A percentile compares a stretch with the other conserved stretches of the same genome.
Conservation (phyloP, 2,113 vertebrate species). For the Neotoma lepida region DNA sequence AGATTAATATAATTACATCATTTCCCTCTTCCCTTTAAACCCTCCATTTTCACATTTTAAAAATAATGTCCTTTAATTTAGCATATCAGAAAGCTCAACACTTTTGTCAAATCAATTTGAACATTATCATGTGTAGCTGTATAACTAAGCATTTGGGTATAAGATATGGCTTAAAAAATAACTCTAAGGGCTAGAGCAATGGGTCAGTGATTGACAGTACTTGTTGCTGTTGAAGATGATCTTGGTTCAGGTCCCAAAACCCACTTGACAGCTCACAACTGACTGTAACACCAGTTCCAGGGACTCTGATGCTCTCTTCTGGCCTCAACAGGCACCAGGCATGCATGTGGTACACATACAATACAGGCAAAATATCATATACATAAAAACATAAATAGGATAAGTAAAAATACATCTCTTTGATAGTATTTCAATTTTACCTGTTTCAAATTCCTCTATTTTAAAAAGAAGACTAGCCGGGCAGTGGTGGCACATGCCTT, state of each 20-base stretch:
- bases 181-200: background rate
- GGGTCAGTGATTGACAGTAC: background rate
- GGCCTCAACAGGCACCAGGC: background rate
- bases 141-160: background rate
- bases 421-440: slow-evolving; percentile 47
- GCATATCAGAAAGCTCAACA: background rate
- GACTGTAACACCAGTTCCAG: background rate
- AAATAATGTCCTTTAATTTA: slow-evolving; percentile 30
- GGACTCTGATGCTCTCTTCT: background rate
- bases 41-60: background rate
- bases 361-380: too few species aligned
- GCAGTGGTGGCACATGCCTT: too few species aligned
- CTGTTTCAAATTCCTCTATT: background rate
- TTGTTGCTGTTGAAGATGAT: background rate
- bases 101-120: slow-evolving; percentile 23
- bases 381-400: background rate
- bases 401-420: background rate
- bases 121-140: background rate
- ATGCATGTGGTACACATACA: background rate
- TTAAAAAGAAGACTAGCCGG: slow-evolving; percentile 30
- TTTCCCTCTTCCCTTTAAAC: background rate
- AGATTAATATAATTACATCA: background rate
- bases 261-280: background rate
- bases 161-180: slow-evolving; percentile 16
- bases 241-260: background rate